Base-by-base conservation (phyloP, 2,888 invertebrate species). In the Volucella inanis region DNA sequence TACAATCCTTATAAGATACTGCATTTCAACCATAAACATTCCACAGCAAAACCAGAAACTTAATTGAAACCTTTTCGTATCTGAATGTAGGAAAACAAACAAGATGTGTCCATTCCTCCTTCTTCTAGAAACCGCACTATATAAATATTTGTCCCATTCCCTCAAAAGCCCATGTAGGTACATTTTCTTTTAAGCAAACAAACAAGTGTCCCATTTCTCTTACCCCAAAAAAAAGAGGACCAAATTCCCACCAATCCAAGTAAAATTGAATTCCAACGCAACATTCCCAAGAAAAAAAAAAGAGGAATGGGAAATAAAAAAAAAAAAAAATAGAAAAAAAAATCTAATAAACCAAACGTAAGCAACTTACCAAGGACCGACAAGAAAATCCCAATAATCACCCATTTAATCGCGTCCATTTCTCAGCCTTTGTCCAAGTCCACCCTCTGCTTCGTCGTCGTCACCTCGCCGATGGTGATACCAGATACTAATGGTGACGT, bases 301-400 rank as follows among this genome's bases (percentile, higher is more conserved):
- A 43, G 10, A 70, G 52, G 12, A 57, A 52, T 38, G 43, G 61
- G 11, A 22, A 59, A 45, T 49, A 15, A 10, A 10, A 15, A 47
- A 68, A 39, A 41, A 45, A 77, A 72, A 72, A 81, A 64, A 47
- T 57, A 22, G 38, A 50, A 72, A 72, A 72, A 81, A 64, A 68
- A 57, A 55, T 59, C 59, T 61, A 71, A 74, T 79, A 79, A 75
- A 79, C 84, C 79, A 84, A 84, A 79, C 75, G 75, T 84, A 84
- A 84, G 84, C 79, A 84, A 84, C 85, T 85, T 85, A 85, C 85
- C 85, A 68, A 85, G 80, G 67, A 85, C 80, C 80, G 85, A 85
- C 85, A 85, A 81, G 80, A 85, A 85, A 85, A 85, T 85, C 85
- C 85, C 85, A 85, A 85, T 85, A 85, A 85, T 85, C 85, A 71